A percentile compares a stretch with the other conserved stretches of the same genome.
phyloP scores from a whole-genome alignment of 2,113 vertebrate species.

The Naja naja region DNA sequence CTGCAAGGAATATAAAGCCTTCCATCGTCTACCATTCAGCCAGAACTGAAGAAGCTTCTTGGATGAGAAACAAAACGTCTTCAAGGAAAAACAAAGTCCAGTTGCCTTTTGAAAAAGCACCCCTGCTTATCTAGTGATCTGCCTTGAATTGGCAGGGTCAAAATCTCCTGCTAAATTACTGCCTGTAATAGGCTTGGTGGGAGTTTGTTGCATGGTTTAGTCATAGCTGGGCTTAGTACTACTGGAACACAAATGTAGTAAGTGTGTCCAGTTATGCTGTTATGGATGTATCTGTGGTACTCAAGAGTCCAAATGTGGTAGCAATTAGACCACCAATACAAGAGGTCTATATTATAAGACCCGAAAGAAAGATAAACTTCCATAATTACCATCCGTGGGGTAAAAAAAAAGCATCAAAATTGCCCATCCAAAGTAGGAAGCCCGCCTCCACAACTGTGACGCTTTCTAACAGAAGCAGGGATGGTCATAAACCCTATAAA shows the following conservation, averaged over 20 bases:
- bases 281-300: background rate
- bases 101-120: background rate
- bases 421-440: background rate
- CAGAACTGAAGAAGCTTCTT: background rate
- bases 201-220: background rate
- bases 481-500: background rate
- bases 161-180: background rate
- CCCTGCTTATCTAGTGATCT: background rate
- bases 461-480: background rate
- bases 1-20: background rate
- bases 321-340: background rate
- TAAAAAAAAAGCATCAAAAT: background rate
- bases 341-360: background rate
- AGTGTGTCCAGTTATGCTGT: background rate
- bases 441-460: background rate
- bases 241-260: background rate
- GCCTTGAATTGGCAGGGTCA: background rate
- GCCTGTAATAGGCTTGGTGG: background rate
- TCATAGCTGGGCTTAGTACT: background rate
- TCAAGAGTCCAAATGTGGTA: background rate
- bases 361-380: background rate
- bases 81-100: background rate
- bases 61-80: background rate
- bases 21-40: background rate
- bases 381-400: background rate